Evolutionary conservation across 1,140 invertebrate genomes (phyloP), one percentile per base, ranked within the genome.

Genomic region (Neodiprion virginianus): DNA sequence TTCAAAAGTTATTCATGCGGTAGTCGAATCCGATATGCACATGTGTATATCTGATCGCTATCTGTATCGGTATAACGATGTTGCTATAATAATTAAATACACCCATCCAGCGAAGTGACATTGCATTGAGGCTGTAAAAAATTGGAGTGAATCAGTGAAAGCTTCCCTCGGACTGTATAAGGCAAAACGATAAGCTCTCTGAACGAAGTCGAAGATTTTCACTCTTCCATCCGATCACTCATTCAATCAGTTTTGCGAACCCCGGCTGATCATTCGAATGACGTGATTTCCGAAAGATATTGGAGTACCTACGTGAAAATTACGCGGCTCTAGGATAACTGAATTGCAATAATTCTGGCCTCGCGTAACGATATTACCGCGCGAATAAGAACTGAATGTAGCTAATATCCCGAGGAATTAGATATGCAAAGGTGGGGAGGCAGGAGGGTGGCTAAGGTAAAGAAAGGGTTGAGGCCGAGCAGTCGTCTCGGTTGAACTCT

Each of bases 1-100:
- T 12, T 67, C 50, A 68, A 67, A 68, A 78, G 48, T 78, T 78
- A 76, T 76, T 78, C 77, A 74, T 71, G 73, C 75, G 66, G 73
- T 71, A 65, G 10, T 50, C 21, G 40, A 69, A 78, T 76, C 66
- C 73, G 75, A 76, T 78, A 78, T 40, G 5, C 28, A 40, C 28
- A 40, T 40, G 28, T 40, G 28, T 40, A 40, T 40, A 5, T 78
- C 77, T 78, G 77, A 78, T 78, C 72, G 76, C 76, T 75, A 75
- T 76, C 17, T 69, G 77, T 78, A 75, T 76, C 74, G 71, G 73
- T 17, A 61, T 61, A 9, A 78, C 65, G 71, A 70, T 75, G 73
- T 77, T 70, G 69, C 72, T 70, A 72, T 73, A 73, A 74, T 74
- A 76, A 74, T 50, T 50, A 48, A 23, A 17, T 8, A 48, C 11